Conservation (phyloP, 2,113 vertebrate genomes). For the Crotalus viridis region DNA sequence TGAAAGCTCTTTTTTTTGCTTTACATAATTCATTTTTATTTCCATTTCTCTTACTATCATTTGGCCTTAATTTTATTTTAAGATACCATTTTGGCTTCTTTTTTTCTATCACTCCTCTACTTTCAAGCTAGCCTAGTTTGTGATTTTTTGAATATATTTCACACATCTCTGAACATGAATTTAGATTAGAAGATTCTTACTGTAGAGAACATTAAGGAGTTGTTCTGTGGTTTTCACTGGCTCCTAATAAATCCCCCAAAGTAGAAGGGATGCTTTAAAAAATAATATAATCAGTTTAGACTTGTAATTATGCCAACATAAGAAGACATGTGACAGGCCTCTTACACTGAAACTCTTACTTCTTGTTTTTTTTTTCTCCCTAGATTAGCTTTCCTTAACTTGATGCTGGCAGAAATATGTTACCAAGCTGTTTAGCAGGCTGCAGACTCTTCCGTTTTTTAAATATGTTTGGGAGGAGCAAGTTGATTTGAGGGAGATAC, state of each 20-base stretch:
- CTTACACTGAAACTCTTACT: neutral
- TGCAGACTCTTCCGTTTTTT: neutral
- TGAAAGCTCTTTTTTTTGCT: neutral
- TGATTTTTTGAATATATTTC: constrained; percentile 8
- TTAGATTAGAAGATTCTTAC: neutral
- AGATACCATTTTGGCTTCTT: neutral
- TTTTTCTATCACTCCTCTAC: neutral
- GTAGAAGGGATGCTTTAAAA: neutral
- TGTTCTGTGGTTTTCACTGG: neutral
- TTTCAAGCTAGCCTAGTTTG: neutral
- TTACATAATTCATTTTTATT: neutral
- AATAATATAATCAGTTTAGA: neutral
- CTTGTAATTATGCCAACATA: neutral
- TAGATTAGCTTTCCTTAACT: neutral
- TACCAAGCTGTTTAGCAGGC: neutral
- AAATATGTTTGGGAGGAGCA: neutral
- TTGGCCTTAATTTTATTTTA: neutral
- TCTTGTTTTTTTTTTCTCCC: neutral
- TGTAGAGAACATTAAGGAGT: fast-evolving
- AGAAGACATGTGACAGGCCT: neutral
- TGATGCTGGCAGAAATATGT: neutral
- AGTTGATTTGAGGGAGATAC: neutral
- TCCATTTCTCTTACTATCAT: neutral
- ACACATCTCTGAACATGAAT: neutral
- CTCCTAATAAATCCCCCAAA: neutral